phyloP scores from a whole-genome alignment of 1,140 invertebrate genomes.

The Drosophila arawakana region DNA sequence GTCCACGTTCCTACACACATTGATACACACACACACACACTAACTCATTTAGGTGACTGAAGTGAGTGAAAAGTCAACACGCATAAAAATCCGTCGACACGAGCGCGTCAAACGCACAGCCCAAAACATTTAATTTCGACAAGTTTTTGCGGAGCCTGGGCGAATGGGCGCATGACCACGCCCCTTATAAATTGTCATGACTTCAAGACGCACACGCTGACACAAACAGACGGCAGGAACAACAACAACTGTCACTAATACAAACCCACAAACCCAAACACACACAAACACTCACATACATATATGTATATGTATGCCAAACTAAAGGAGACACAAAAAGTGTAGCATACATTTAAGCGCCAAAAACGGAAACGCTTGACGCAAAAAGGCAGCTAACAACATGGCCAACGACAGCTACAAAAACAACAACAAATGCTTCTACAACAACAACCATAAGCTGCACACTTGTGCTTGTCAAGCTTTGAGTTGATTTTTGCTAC shows the following conservation, averaged over 20 bases:
- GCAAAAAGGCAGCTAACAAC: constrained; percentile 50
- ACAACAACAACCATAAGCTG: constrained; percentile 32
- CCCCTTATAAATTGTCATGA: constrained; percentile 62
- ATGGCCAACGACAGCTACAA: constrained; percentile 49
- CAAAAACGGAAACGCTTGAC: constrained; percentile 67
- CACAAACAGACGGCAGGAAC: constrained; percentile 48
- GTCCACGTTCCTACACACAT: constrained; percentile 22
- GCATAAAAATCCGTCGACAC: constrained; percentile 70
- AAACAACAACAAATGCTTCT: constrained; percentile 23
- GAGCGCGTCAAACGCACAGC: constrained; percentile 65
- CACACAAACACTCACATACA: background rate
- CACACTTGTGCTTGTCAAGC: constrained; percentile 32
- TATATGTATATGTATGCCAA: background rate
- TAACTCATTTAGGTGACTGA: constrained; percentile 9
- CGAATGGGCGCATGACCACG: constrained; percentile 37
- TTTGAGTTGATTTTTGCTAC: constrained; percentile 41
- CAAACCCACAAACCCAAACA: constrained; percentile 20
- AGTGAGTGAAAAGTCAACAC: constrained; percentile 60
- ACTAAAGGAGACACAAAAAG: constrained; percentile 38
- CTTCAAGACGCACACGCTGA: constrained; percentile 66
- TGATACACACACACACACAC: constrained; percentile 14
- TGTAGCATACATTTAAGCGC: constrained; percentile 70
- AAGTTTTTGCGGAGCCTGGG: constrained; percentile 6
- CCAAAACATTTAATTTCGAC: constrained; percentile 39
- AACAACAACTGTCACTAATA: constrained; percentile 22